These are phyloP conservation scores for Clamator glandarius DNA, from an alignment of 2,797 vertebrate genomes.

Conservation along the genomic window DNA sequence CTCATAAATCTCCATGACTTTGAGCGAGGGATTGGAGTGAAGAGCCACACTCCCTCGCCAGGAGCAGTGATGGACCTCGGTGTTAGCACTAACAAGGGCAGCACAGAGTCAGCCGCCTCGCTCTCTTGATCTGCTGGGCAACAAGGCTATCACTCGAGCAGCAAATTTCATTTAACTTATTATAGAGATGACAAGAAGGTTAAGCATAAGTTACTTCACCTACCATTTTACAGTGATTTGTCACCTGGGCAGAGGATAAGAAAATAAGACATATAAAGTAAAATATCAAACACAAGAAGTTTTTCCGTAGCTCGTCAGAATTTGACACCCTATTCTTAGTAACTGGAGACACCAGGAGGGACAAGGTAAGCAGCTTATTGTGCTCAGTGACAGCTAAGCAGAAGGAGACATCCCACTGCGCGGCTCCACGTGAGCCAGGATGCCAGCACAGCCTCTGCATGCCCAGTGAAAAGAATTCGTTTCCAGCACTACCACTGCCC, in stretches of 20 bases:
- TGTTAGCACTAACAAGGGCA: fast-evolving
- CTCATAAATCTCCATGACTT: fast-evolving
- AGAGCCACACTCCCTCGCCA: fast-evolving
- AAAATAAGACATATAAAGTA: neutral
- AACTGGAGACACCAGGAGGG: neutral
- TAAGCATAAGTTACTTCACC: neutral
- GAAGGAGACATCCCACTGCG: neutral
- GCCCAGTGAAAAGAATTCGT: fast-evolving
- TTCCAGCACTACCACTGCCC: neutral
- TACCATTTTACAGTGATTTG: neutral
- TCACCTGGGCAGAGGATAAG: conserved; percentile 11
- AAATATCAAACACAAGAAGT: neutral
- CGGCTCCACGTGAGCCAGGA: fast-evolving
- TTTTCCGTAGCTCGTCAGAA: neutral
- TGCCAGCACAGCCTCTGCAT: neutral
- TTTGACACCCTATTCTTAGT: neutral
- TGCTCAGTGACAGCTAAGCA: neutral
- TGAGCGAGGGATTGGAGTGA: fast-evolving
- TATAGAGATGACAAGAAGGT: neutral
- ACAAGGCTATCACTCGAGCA: neutral
- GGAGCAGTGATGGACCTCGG: neutral
- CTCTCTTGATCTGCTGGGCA: neutral
- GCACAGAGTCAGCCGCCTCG: fast-evolving
- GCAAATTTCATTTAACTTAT: fast-evolving
- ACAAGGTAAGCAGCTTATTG: neutral